Conservation (phyloP, 2,888 invertebrate genomes). For the Pseudolycoriella hygida region DNA sequence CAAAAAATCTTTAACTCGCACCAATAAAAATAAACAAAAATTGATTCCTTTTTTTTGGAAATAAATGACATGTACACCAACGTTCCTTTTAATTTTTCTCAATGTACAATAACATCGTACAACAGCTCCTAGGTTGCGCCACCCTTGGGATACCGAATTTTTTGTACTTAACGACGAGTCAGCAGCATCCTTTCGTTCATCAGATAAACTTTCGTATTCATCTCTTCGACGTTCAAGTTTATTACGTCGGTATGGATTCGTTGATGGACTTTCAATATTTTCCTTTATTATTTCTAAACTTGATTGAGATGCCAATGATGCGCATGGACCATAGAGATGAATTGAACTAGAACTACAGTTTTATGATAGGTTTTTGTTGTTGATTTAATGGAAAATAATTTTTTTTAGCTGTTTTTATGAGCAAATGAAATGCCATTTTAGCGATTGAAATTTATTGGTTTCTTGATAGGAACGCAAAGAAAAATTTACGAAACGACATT, state of each 20-base stretch:
- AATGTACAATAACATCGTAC: constrained; percentile 81
- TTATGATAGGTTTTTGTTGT: neutral
- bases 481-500: no score
- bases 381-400: neutral
- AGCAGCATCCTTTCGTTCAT: constrained; percentile 5
- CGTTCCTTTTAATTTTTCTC: constrained; percentile 80
- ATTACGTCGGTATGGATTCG: neutral
- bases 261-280: neutral
- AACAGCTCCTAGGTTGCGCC: constrained; percentile 74
- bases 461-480: no score
- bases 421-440: no score
- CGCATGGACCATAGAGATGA: constrained; percentile 9
- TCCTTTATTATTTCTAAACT: constrained; percentile 8
- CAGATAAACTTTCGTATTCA: constrained; percentile 8
- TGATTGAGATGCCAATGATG: constrained; percentile 12
- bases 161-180: constrained; percentile 8
- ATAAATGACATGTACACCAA: constrained; percentile 9
- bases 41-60: no score
- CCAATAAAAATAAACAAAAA: no score
- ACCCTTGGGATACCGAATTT: constrained; percentile 38
- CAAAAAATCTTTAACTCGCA: no score
- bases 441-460: no score
- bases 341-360: constrained; percentile 10
- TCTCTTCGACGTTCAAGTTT: neutral
- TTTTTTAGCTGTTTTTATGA: neutral